Conservation (phyloP, 92 coral and sea anemone genomes). For the Pocillopora meandrina region DNA sequence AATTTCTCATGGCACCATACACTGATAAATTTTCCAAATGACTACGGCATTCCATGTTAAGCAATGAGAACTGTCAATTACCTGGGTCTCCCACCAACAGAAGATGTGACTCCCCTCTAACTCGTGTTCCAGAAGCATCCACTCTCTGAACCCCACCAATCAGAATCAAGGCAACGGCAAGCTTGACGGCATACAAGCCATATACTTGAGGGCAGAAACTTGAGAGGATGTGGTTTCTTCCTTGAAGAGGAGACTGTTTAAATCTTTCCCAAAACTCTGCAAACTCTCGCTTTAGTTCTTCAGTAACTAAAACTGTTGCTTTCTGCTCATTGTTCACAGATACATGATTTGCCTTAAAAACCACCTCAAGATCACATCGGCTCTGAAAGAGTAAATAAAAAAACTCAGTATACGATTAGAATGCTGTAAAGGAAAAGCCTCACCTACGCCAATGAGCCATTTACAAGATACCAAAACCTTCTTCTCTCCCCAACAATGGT, state of each 20-base stretch:
- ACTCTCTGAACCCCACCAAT: slow-evolving; percentile 94
- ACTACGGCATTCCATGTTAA: too few species aligned
- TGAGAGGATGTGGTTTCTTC: slow-evolving; percentile 90
- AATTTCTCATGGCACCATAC: too few species aligned
- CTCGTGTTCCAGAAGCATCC: slow-evolving; percentile 86
- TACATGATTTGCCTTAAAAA: slow-evolving; percentile 90
- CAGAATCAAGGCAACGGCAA: slow-evolving; percentile 83
- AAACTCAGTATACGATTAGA: too few species aligned
- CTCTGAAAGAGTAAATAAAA: slow-evolving; percentile 41
- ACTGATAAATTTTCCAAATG: too few species aligned
- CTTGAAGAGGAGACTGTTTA: slow-evolving; percentile 69
- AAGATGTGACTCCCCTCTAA: slow-evolving; percentile 94
- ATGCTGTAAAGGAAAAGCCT: too few species aligned
- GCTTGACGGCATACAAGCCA: slow-evolving; percentile 93
- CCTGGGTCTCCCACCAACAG: slow-evolving; percentile 99
- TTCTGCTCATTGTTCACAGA: slow-evolving; percentile 94
- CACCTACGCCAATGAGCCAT: too few species aligned
- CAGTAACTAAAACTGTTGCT: slow-evolving; percentile 80
- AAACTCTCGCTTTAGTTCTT: slow-evolving; percentile 88
- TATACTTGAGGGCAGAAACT: slow-evolving; percentile 95
- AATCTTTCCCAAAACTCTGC: slow-evolving; percentile 84
- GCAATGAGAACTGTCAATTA: slow-evolving; percentile 10
- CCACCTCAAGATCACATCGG: slow-evolving; percentile 93
- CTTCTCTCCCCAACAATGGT: too few species aligned
- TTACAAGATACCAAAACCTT: too few species aligned